Percentiles rank a stretch among this genome's conserved stretches.
phyloP scores from a whole-genome alignment of 1,140 invertebrate species.

The Platyura marginata region DNA sequence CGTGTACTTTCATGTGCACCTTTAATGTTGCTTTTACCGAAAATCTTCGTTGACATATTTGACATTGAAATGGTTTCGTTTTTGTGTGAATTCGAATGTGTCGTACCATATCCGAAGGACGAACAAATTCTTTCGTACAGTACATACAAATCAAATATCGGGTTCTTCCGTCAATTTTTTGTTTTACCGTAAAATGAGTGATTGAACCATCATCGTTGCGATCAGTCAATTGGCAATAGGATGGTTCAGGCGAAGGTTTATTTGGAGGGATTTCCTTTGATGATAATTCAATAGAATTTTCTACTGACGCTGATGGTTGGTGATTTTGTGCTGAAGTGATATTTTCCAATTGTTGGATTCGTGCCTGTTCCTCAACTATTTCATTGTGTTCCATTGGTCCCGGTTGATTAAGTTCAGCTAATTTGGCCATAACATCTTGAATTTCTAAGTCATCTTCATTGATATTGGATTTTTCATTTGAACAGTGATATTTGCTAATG shows the following conservation, averaged over 20 bases:
- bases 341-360: background rate
- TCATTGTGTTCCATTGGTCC: background rate
- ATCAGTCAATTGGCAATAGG: background rate
- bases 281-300: background rate
- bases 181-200: background rate
- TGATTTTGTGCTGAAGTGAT: background rate
- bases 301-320: background rate
- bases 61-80: background rate
- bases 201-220: background rate
- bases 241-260: background rate
- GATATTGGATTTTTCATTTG: background rate
- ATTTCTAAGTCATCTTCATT: background rate
- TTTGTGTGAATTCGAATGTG: background rate
- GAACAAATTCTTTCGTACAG: background rate
- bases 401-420: background rate
- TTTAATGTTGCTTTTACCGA: too few relatives aligned
- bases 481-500: background rate
- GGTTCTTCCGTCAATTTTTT: background rate
- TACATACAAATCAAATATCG: background rate
- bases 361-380: background rate
- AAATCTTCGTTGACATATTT: too few relatives aligned
- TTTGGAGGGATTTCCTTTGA: background rate
- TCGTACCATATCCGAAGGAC: background rate
- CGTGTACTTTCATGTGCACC: too few relatives aligned
- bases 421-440: background rate